Base-by-base conservation (phyloP, 1,140 invertebrate genomes). In the Triops cancriformis region DNA sequence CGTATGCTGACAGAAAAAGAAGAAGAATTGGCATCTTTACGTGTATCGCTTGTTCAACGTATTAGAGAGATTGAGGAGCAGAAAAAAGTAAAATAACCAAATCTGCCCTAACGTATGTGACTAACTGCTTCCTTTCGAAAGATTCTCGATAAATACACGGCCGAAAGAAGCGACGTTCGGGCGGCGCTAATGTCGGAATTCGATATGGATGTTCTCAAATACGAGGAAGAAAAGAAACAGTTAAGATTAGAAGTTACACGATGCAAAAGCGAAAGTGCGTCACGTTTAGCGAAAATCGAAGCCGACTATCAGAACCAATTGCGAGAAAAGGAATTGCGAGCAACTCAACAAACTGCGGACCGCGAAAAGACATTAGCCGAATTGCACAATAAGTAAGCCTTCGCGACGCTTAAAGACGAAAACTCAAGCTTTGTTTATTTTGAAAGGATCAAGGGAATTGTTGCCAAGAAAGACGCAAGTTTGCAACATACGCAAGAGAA, bases 381-480 rank as follows among this genome's bases (percentile, higher is more conserved):
- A 26, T 74, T 78, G 18, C 77, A 78, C 26, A 73, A 78, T 11
- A 78, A 78, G 73, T 73, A 51, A 23, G 23, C 11, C 9, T 45
- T 42, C 28, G 27, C 6, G 1, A 11, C 3, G 4, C 37, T 28
- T 23, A 3, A 1, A 41, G 0, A 37, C 10, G n/a, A 42, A n/a
- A 41, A 7, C 18, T 37, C 9, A 1, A n/a, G 5, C 10, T 28
- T 26, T 7, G 26, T 51, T 64, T 7, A 81, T 81, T 43, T 51
- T 81, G 1, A 77, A 81, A 91, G 92, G 81, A 90, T 94, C 64
- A 93, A 93, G 84, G 87, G 93, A 76, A 89, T 92, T 1, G 88
- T 94, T 9, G 88, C 89, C 0, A 89, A 90, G 73, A 94, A 94
- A 85, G 91, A 94, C 82, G 88, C 92, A 27, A 88, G 89, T 11